Conservation (phyloP, 2,797 vertebrate genomes). For the Alectoris magna region DNA sequence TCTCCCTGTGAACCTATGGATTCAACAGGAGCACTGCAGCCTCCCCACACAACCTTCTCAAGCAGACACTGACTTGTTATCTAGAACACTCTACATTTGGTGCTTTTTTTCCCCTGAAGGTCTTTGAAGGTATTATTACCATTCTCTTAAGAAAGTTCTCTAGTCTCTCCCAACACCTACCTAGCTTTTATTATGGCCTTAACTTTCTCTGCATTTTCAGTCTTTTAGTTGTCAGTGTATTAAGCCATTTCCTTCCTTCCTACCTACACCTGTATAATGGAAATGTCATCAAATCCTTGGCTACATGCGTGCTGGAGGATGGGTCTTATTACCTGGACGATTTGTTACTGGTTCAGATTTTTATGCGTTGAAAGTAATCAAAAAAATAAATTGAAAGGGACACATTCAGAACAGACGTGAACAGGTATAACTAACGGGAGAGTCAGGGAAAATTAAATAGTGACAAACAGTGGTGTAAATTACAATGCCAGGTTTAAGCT, state of each 20-base stretch:
- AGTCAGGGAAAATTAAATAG: constrained; percentile 54
- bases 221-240: neutral
- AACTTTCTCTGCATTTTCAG: neutral
- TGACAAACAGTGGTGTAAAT: constrained; percentile 59
- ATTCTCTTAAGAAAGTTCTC: neutral
- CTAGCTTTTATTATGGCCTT: neutral
- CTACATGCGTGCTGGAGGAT: neutral
- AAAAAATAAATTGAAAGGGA: constrained; percentile 64
- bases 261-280: neutral
- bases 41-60: neutral
- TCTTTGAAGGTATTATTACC: neutral
- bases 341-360: constrained; percentile 29
- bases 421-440: constrained; percentile 38
- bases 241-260: neutral
- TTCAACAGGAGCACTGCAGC: neutral
- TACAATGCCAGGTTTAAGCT: neutral
- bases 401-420: constrained; percentile 65
- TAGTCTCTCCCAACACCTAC: neutral
- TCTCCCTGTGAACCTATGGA: neutral
- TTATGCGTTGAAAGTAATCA: constrained; percentile 29
- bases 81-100: neutral
- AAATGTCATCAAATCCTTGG: constrained; percentile 31
- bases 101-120: neutral
- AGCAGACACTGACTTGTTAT: neutral
- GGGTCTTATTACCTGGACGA: constrained; percentile 15